These are phyloP conservation scores for Eueides isabella DNA, from an alignment of 1,140 invertebrate genomes.

Conservation along the genomic window DNA sequence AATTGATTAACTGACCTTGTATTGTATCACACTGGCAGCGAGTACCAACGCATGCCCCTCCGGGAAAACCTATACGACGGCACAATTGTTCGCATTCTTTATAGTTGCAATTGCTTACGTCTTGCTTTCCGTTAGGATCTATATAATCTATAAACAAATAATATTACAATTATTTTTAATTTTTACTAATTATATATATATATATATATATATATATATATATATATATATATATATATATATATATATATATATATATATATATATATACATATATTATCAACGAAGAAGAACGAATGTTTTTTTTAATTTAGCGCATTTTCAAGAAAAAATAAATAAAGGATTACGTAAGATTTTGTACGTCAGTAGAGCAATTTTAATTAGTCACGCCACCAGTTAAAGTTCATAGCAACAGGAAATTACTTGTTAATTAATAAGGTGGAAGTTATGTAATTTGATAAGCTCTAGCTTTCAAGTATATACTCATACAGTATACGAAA, in stretches of 20 bases:
- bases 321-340: neutral
- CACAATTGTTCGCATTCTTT: conserved; percentile 45
- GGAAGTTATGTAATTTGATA: neutral
- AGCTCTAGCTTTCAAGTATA: neutral
- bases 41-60: conserved; percentile 44
- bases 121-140: neutral
- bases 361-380: neutral
- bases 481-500: neutral
- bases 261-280: too few species aligned
- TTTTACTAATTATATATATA: too few species aligned
- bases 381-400: neutral
- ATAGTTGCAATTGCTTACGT: conserved; percentile 28
- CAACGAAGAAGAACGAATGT: too few species aligned
- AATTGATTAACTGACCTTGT: neutral
- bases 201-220: too few species aligned
- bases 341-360: neutral
- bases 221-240: too few species aligned
- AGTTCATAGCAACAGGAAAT: neutral
- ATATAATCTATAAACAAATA: neutral
- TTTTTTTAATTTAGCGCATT: neutral
- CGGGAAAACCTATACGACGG: conserved; percentile 45
- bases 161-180: neutral
- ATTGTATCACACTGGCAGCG: conserved; percentile 49
- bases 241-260: too few species aligned
- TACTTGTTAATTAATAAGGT: neutral